Base-by-base conservation (phyloP, 2,797 vertebrate genomes). In the Neopelma chrysocephalum region DNA sequence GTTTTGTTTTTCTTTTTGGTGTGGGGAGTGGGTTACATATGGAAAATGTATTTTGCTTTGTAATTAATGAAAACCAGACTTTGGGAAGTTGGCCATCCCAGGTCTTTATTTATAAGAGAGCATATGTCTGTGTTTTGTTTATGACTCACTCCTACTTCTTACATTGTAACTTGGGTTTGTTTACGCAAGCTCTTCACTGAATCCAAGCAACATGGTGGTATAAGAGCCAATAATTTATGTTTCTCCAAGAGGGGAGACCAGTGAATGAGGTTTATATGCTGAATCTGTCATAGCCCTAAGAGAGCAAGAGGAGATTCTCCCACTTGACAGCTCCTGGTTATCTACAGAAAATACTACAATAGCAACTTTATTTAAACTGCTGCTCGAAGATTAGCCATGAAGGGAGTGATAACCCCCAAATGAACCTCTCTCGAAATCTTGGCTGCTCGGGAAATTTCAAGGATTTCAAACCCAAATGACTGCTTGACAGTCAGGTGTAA, bases 111-210 rank as follows among this genome's bases (percentile, higher is more conserved):
- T 98, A 97, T 96, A 97, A 95, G 91, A 97, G 82, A 97, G 92
- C 98, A 98, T 97, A 98, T 97, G 97, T 97, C 97, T 97, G 80
- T 96, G 96, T 97, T 97, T 98, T 98, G 97, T 97, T 98, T 97
- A 96, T 98, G 97, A 98, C 96, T 98, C 97, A 97, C 88, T 96
- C 95, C 94, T 97, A 90, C 87, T 97, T 97, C 95, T 96, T 82
- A 87, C 94, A 97, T 97, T 97, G 94, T 97, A 97, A 97, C 92
- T 96, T 92, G 93, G 92, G 86, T 97, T 98, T 98, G 97, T 98
- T 98, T 98, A 97, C 26, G 78, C 94, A 96, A 97, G 96, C 90
- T 96, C 96, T 97, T 96, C 54, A 29, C 94, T 96, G 96, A 97
- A 97, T 97, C 96, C 90, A 96, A 94, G 96, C 93, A 96, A 96